phyloP scores from a whole-genome alignment of 92 coral and sea anemone genomes.

The Bergia sp. region DNA sequence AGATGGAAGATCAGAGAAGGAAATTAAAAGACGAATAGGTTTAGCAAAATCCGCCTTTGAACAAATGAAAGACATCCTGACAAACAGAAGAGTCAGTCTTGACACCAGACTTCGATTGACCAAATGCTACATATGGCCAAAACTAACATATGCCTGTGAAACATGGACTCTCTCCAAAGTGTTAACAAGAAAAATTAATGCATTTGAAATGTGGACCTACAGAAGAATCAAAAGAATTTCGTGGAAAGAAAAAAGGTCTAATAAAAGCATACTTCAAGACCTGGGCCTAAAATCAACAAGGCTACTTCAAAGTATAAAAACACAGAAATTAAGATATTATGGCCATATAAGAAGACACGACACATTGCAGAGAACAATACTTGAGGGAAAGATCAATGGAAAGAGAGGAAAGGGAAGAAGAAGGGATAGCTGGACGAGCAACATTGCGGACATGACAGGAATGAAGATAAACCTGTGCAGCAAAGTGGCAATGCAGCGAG shows the following conservation, averaged over 20 bases:
- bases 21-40: not conserved
- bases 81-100: not conserved
- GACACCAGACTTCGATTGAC: not conserved
- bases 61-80: not conserved
- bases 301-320: not conserved
- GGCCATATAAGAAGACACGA: conserved; percentile 2
- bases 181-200: not conserved
- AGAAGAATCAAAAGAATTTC: not conserved
- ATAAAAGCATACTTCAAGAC: too few species aligned
- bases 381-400: conserved; percentile 10
- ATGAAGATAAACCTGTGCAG: not conserved
- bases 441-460: not conserved
- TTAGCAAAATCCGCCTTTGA: not conserved
- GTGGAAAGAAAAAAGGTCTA: not conserved
- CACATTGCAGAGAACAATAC: not conserved
- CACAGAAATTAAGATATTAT: not conserved
- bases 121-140: conserved; percentile 9
- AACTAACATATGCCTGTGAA: conserved; percentile 7
- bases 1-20: not conserved
- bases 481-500: not conserved
- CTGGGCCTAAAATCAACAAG: too few species aligned
- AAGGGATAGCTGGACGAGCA: not conserved
- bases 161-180: not conserved
- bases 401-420: not conserved
- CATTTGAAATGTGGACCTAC: not conserved